Conservation (phyloP, 2,888 invertebrate species). For the Pseudoips prasinana region DNA sequence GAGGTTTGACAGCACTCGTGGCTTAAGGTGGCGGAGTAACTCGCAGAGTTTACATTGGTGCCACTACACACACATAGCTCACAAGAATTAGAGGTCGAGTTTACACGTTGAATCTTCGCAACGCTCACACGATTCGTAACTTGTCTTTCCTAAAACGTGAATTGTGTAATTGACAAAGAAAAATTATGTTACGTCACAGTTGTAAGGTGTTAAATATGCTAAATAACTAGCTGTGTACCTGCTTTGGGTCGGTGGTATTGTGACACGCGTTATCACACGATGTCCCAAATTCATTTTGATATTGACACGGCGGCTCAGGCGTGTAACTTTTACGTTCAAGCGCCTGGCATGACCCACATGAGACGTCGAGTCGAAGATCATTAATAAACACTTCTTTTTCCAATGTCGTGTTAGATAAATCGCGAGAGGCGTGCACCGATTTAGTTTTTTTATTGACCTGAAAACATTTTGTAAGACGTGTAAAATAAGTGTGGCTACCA, state of each 20-base stretch:
- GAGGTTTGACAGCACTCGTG: constrained; percentile 51
- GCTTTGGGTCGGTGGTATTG: neutral
- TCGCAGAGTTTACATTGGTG: too few species aligned
- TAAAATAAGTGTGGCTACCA: too few species aligned
- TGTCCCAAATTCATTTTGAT: constrained; percentile 1
- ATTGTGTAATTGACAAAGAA: constrained; percentile 1
- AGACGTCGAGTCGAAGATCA: neutral
- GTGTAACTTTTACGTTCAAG: too few species aligned
- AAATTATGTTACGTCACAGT: constrained; percentile 1
- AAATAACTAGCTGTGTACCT: constrained; percentile 6
- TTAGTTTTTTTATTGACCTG: too few species aligned
- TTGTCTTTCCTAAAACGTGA: constrained; percentile 1
- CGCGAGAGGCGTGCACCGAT: too few species aligned
- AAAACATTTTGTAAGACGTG: too few species aligned
- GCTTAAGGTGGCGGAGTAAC: neutral
- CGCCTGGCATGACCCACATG: too few species aligned
- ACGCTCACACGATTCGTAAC: too few species aligned
- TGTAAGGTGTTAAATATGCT: constrained; percentile 5
- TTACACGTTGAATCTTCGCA: too few species aligned
- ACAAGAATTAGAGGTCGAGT: too few species aligned
- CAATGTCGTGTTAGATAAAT: too few species aligned
- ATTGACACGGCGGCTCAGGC: constrained; percentile 2
- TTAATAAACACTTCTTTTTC: neutral
- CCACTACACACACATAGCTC: too few species aligned
- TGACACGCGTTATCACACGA: neutral